A percentile compares a stretch with the other conserved stretches of the same genome.
Evolutionary conservation across 2,888 invertebrate species (phyloP).

Genomic region (Gibbula magus): DNA sequence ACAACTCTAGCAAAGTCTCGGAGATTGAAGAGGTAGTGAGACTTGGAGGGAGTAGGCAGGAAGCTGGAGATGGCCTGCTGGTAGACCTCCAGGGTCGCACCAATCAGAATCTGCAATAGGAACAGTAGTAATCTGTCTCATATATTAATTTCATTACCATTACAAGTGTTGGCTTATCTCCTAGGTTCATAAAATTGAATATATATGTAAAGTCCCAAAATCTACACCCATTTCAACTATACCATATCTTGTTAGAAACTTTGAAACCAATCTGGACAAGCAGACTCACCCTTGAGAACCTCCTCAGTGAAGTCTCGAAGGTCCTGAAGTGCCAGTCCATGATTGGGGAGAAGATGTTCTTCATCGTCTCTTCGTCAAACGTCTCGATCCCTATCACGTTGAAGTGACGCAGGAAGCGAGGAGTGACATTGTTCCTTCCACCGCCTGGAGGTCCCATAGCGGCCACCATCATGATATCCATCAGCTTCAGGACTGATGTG

Average conservation of each 20-base stretch:
- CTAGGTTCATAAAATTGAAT: too few species aligned
- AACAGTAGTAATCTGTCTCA: background rate
- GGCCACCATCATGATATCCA: constrained; percentile 71
- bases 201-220: too few species aligned
- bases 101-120: constrained; percentile 68
- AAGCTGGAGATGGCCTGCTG: constrained; percentile 70
- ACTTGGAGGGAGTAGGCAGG: constrained; percentile 73
- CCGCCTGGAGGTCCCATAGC: constrained; percentile 75
- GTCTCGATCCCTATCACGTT: constrained; percentile 73
- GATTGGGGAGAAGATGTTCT: constrained; percentile 73
- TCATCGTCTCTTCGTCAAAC: constrained; percentile 74
- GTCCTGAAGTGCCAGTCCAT: constrained; percentile 74
- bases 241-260: too few species aligned
- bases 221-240: too few species aligned
- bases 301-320: constrained; percentile 68
- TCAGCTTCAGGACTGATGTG: constrained; percentile 67
- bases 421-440: constrained; percentile 72
- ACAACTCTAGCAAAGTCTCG: constrained; percentile 74
- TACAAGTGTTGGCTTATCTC: too few species aligned
- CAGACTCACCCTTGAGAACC: constrained; percentile 70
- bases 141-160: too few species aligned
- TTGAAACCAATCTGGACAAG: too few species aligned
- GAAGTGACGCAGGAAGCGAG: constrained; percentile 73
- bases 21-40: constrained; percentile 75
- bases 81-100: constrained; percentile 72